Evolutionary conservation across 2,888 invertebrate genomes (phyloP).

Genomic region (Ptycholaimellus sp.): DNA sequence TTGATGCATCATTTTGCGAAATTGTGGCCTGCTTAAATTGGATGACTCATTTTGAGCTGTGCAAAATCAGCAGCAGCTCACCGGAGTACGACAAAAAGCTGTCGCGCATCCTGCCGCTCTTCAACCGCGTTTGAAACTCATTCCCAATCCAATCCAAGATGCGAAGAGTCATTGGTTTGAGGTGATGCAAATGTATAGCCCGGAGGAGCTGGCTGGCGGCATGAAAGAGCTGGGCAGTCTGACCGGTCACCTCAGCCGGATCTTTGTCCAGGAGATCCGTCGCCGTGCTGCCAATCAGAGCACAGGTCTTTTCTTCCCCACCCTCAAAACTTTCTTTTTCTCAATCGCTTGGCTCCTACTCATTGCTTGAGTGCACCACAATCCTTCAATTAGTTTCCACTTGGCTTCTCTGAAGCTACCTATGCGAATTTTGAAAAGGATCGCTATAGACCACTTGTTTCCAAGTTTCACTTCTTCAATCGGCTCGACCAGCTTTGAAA

Average conservation of each 20-base stretch:
- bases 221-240: constrained; percentile 86
- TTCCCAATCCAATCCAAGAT: no score
- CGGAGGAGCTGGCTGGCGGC: constrained; percentile 67
- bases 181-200: constrained; percentile 18
- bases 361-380: no score
- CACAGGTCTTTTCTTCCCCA: constrained; percentile 25
- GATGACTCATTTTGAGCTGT: no score
- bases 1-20: no score
- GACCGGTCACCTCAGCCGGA: constrained; percentile 69
- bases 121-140: no score
- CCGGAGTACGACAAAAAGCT: constrained; percentile 66
- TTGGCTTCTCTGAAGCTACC: no score
- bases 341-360: not conserved
- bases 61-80: no score
- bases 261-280: constrained; percentile 89
- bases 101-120: constrained; percentile 84
- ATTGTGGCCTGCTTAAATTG: no score
- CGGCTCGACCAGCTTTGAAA: no score
- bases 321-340: no score
- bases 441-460: not conserved
- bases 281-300: constrained; percentile 73
- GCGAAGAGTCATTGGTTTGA: constrained; percentile 7
- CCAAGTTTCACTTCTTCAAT: not conserved
- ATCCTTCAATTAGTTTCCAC: no score
- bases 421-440: no score